Conservation (phyloP, 2,888 invertebrate species). For the Syritta pipiens region DNA sequence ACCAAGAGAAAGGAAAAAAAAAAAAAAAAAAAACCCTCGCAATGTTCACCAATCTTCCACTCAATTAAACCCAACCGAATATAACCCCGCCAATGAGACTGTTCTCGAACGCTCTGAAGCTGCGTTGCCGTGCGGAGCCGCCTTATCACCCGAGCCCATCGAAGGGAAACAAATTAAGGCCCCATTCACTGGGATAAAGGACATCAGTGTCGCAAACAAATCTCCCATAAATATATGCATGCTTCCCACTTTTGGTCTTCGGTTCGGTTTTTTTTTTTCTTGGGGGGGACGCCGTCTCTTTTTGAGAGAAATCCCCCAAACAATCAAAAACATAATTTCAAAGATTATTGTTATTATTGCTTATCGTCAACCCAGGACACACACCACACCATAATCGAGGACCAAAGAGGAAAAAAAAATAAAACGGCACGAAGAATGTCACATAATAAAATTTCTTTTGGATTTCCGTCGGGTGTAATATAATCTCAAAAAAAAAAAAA, state of each 20-base stretch:
- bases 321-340: slow-evolving; percentile 66
- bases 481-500: slow-evolving; percentile 18
- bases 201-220: slow-evolving; percentile 28
- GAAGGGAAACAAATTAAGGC: slow-evolving; percentile 48
- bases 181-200: slow-evolving; percentile 30
- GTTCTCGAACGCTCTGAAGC: no score
- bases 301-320: slow-evolving; percentile 36
- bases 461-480: slow-evolving; percentile 59
- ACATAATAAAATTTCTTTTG: slow-evolving; percentile 60
- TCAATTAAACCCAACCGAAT: slow-evolving; percentile 64
- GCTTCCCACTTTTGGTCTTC: slow-evolving; percentile 17
- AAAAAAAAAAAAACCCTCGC: slow-evolving; percentile 21
- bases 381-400: slow-evolving; percentile 19
- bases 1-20: neutral
- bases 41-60: slow-evolving; percentile 66
- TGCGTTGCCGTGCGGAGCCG: no score
- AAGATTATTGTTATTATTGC: slow-evolving; percentile 67
- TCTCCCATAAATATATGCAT: slow-evolving; percentile 33
- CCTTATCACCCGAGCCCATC: slow-evolving; percentile 64
- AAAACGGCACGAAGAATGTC: slow-evolving; percentile 40
- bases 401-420: neutral
- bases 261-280: slow-evolving; percentile 1
- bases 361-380: slow-evolving; percentile 34
- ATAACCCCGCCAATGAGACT: slow-evolving; percentile 46
- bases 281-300: no score